Evolutionary conservation across 2,113 vertebrate species (phyloP).

Genomic region (Herpailurus yagouaroundi): DNA sequence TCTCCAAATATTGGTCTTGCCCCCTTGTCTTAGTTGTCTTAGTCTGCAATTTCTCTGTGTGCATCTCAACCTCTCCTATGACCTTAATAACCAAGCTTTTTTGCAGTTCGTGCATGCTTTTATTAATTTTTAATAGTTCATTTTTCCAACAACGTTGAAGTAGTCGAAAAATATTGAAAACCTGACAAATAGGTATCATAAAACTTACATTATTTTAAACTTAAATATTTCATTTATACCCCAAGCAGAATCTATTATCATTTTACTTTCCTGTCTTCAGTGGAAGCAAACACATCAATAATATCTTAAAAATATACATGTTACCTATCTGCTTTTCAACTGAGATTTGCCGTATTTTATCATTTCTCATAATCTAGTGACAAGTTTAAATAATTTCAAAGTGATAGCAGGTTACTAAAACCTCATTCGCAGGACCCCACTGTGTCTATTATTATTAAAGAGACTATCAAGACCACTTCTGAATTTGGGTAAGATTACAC

Average conservation of each 20-base stretch:
- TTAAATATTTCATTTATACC: background rate
- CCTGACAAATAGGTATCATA: background rate
- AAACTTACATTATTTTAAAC: background rate
- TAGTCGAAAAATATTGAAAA: background rate
- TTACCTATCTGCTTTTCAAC: background rate
- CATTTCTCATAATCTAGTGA: background rate
- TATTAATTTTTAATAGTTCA: background rate
- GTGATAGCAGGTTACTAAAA: background rate
- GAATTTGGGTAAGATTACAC: background rate
- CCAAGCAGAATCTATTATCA: background rate
- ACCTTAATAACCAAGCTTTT: background rate
- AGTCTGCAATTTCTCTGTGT: background rate
- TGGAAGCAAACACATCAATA: background rate
- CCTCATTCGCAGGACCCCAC: background rate
- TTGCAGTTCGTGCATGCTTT: background rate
- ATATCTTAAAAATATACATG: background rate
- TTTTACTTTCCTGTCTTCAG: background rate
- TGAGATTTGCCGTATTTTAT: background rate
- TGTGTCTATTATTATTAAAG: background rate
- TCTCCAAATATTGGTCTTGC: background rate
- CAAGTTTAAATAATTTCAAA: background rate
- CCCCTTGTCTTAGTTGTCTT: background rate
- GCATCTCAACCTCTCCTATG: background rate
- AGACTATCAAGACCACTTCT: background rate
- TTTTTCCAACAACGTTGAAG: background rate